phyloP scores from a whole-genome alignment of 1,140 invertebrate species.

The Drosophila athabasca region DNA sequence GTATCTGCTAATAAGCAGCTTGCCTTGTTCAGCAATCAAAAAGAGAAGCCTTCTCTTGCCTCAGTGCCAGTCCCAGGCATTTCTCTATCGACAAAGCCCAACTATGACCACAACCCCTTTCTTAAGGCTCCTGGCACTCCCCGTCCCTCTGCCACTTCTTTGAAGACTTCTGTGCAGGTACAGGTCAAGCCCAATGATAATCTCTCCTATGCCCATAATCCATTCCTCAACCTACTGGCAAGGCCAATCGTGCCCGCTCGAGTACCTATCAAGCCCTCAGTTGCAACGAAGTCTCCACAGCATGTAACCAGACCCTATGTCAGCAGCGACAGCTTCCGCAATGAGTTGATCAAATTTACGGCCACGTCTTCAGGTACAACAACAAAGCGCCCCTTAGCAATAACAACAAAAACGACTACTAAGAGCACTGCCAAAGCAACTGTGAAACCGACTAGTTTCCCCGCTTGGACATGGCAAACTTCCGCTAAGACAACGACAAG shows the following conservation, averaged over 20 bases:
- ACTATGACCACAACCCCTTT: slow-evolving; percentile 59
- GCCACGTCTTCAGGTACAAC: slow-evolving; percentile 46
- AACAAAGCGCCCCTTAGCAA: slow-evolving; percentile 22
- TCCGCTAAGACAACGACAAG: slow-evolving; percentile 27
- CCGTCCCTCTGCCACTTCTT: slow-evolving; percentile 4
- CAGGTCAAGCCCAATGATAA: slow-evolving; percentile 17
- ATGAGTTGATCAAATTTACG: slow-evolving; percentile 69
- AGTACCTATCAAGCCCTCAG: slow-evolving; percentile 16
- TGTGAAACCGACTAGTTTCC: slow-evolving; percentile 18
- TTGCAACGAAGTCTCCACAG: slow-evolving; percentile 20
- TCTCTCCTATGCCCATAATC: slow-evolving; percentile 37
- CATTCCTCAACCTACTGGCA: slow-evolving; percentile 42
- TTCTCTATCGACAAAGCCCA: slow-evolving; percentile 9
- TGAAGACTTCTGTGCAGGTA: background rate
- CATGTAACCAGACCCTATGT: slow-evolving; percentile 42
- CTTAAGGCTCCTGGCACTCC: slow-evolving; percentile 32
- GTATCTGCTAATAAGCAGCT: slow-evolving; percentile 1
- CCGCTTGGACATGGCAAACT: slow-evolving; percentile 47
- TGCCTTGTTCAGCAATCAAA: background rate
- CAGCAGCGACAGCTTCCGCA: slow-evolving; percentile 65
- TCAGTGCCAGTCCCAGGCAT: background rate
- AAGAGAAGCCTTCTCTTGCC: background rate
- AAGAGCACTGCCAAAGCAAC: slow-evolving; percentile 31
- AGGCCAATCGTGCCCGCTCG: slow-evolving; percentile 38
- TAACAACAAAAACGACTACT: slow-evolving; percentile 8